Base-by-base conservation (phyloP, 2,797 vertebrate genomes). In the Pseudotriccus pelzelni region DNA sequence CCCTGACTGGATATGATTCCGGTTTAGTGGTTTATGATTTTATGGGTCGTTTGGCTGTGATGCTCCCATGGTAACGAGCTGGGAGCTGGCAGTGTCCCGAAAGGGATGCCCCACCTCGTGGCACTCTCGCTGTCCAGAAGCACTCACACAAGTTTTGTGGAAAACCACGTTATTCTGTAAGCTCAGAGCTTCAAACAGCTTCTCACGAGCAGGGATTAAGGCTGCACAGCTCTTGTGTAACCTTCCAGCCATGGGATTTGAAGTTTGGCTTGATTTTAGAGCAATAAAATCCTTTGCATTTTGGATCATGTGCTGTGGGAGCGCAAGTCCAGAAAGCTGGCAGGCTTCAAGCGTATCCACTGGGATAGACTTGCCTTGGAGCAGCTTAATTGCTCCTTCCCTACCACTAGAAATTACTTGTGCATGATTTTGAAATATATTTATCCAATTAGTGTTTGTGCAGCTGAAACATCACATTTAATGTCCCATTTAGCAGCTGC, bases 141-240 rank as follows among this genome's bases (percentile, higher is more conserved):
- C 6, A 5, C 37, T 69, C 34, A 1, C 46, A 5, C 6, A 6
- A 20, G 3, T 50, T 87, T 37, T 59, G 13, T 52, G 22, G 28
- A 70, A 47, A 67, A 0, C 17, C 37, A 2, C 0, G 0, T 67
- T 60, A 1, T 9, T 34, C 25, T 37, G 32, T 36, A 13, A 84
- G 34, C 52, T 70, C 44, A 59, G 68, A 25, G 11, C 78, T 76
- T 36, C 78, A 59, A 25, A 50, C 14, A 34, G 14, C 1, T 66
- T 50, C 22, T 6, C 53, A 7, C 2, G 15, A 85, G 55, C 60
- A 14, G 52, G 23, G 63, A 84, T 73, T 79, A 73, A 80, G 74
- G 30, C 78, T 44, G 68, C 39, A 3, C 23, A 27, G n/a, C 43
- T 89, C 75, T 83, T 9, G 14, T 37, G 37, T 56, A 84, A 64